Evolutionary conservation across 2,113 vertebrate species (phyloP).

Genomic region (Brachyhypopomus gauderio): DNA sequence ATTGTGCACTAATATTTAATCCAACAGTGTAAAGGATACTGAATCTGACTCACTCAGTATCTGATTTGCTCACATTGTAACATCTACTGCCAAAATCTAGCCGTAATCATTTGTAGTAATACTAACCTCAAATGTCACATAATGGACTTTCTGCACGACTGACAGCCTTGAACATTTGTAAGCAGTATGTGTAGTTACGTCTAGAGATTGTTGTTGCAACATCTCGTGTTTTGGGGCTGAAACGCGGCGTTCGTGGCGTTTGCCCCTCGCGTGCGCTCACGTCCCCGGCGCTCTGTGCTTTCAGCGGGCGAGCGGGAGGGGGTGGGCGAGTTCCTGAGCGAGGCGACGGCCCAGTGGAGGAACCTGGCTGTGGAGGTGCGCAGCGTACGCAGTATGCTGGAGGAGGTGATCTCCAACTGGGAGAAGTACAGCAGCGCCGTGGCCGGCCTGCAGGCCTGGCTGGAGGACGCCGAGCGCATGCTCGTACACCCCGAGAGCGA

Average conservation of each 20-base stretch:
- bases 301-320: slow-evolving; percentile 90
- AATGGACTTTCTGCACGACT: slow-evolving; percentile 11
- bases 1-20: slow-evolving; percentile 35
- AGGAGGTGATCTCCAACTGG: slow-evolving; percentile 96
- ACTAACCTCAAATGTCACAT: neutral
- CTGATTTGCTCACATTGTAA: slow-evolving; percentile 18
- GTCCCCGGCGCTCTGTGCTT: slow-evolving; percentile 16
- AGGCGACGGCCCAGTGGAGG: slow-evolving; percentile 90
- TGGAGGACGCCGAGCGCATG: slow-evolving; percentile 96
- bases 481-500: slow-evolving; percentile 86
- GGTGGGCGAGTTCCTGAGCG: slow-evolving; percentile 89
- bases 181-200: neutral
- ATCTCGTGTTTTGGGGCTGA: neutral
- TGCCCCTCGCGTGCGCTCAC: neutral
- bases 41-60: neutral
- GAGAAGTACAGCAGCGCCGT: slow-evolving; percentile 91
- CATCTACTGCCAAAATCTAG: neutral
- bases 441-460: slow-evolving; percentile 91
- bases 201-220: neutral
- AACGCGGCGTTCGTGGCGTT: neutral
- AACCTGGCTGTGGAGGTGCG: slow-evolving; percentile 93
- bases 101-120: neutral
- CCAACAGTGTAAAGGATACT: slow-evolving; percentile 2
- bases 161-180: neutral
- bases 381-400: slow-evolving; percentile 95